Percentiles rank a stretch among this genome's conserved stretches.
These are phyloP conservation scores for Cosmorhoe ocellata DNA, from an alignment of 2,888 invertebrate species.

Conservation along the genomic window DNA sequence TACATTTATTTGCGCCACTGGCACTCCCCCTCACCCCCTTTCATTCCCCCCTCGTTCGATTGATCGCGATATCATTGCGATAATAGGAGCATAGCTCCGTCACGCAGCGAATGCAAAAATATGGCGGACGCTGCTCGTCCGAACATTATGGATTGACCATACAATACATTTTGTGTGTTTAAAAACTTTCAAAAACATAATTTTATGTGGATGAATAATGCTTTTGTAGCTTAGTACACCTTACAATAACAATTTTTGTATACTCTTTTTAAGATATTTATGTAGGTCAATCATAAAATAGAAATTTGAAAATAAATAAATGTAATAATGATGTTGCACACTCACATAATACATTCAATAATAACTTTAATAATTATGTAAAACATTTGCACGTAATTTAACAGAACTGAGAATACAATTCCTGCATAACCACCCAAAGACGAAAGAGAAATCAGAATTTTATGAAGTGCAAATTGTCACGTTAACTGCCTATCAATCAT, in stretches of 20 bases:
- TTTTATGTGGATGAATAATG: slow-evolving; percentile 12
- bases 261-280: too few relatives aligned
- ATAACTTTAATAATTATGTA: too few relatives aligned
- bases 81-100: slow-evolving; percentile 74
- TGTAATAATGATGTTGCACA: background rate
- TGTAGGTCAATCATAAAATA: too few relatives aligned
- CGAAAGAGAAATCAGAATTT: slow-evolving; percentile 34
- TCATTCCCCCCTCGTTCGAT: slow-evolving; percentile 63
- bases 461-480: slow-evolving; percentile 60
- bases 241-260: too few relatives aligned
- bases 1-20: slow-evolving; percentile 81
- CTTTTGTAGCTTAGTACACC: too few relatives aligned
- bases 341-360: too few relatives aligned
- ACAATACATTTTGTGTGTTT: too few relatives aligned
- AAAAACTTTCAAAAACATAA: slow-evolving; percentile 18
- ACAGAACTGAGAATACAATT: too few relatives aligned
- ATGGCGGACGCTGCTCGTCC: slow-evolving; percentile 55
- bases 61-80: slow-evolving; percentile 83
- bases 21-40: slow-evolving; percentile 49
- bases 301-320: too few relatives aligned
- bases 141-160: slow-evolving; percentile 38
- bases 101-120: slow-evolving; percentile 60
- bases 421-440: background rate
- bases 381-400: too few relatives aligned
- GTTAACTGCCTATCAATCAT: slow-evolving; percentile 63